These are phyloP conservation scores for Oligia fasciuncula DNA, from an alignment of 2,888 invertebrate genomes.

Conservation along the genomic window DNA sequence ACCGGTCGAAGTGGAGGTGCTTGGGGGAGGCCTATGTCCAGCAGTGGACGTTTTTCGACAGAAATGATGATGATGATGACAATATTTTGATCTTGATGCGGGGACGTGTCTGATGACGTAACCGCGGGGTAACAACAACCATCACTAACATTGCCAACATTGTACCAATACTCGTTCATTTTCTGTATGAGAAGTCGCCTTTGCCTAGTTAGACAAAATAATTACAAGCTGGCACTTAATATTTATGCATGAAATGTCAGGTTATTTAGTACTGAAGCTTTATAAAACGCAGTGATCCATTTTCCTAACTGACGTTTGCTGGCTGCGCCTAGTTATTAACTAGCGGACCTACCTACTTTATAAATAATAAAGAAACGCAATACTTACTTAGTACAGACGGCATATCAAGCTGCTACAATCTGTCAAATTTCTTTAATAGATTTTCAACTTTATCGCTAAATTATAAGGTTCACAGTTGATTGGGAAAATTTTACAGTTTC, in stretches of 20 bases:
- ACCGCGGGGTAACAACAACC: background rate
- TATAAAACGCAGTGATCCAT: slow-evolving; percentile 52
- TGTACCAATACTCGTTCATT: background rate
- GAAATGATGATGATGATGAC: no score
- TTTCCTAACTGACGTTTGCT: slow-evolving; percentile 39
- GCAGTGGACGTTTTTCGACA: no score
- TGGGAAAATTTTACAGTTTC: no score
- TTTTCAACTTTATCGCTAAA: no score
- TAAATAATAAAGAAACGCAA: background rate
- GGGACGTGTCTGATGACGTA: no score
- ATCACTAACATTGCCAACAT: background rate
- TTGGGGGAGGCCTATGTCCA: no score
- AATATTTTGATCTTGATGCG: no score
- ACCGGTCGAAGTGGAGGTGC: no score
- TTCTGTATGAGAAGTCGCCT: background rate
- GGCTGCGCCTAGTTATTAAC: slow-evolving; percentile 1
- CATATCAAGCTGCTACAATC: no score
- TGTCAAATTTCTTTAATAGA: no score
- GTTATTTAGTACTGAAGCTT: slow-evolving; percentile 35
- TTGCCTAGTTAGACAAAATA: slow-evolving; percentile 21
- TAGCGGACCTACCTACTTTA: background rate
- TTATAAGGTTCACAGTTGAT: no score
- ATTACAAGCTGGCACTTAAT: slow-evolving; percentile 21
- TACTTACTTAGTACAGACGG: background rate
- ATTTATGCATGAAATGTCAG: slow-evolving; percentile 48